Conservation (phyloP, 2,113 vertebrate species). For the Tychaedon coryphoeus region DNA sequence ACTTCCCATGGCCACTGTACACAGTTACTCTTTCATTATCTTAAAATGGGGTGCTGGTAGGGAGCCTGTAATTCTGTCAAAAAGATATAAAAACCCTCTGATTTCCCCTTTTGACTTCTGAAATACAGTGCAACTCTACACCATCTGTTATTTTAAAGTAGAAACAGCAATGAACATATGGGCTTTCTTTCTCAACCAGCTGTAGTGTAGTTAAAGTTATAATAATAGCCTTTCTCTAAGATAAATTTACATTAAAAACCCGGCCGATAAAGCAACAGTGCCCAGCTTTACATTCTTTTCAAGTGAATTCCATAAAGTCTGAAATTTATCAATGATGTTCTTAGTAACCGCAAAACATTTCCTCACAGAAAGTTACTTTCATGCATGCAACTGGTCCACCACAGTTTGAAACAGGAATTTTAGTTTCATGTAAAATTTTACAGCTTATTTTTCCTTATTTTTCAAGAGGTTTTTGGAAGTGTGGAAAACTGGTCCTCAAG, state of each 20-base stretch:
- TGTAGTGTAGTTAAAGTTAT: constrained; percentile 84
- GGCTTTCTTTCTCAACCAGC: constrained; percentile 79
- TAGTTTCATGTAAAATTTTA: neutral
- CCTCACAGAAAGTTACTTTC: neutral
- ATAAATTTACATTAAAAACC: constrained; percentile 81
- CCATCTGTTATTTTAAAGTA: constrained; percentile 81
- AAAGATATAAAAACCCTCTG: constrained; percentile 25
- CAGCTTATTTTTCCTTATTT: neutral
- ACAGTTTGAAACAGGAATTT: neutral
- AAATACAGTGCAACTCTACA: constrained; percentile 75
- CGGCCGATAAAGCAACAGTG: constrained; percentile 67
- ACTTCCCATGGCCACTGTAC: neutral
- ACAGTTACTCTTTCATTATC: constrained; percentile 10
- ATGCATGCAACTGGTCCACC: neutral
- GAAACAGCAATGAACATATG: constrained; percentile 81
- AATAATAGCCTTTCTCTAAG: constrained; percentile 80
- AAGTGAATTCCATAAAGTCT: constrained; percentile 48
- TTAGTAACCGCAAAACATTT: constrained; percentile 14
- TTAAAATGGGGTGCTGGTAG: constrained; percentile 35
- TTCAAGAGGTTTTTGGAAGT: neutral
- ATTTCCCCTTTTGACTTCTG: constrained; percentile 72
- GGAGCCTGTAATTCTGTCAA: constrained; percentile 53
- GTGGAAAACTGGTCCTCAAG: neutral
- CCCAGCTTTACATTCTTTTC: constrained; percentile 36
- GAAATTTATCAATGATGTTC: constrained; percentile 29